Conservation (phyloP, 92 coral and sea anemone species). For the Porites evermanni region DNA sequence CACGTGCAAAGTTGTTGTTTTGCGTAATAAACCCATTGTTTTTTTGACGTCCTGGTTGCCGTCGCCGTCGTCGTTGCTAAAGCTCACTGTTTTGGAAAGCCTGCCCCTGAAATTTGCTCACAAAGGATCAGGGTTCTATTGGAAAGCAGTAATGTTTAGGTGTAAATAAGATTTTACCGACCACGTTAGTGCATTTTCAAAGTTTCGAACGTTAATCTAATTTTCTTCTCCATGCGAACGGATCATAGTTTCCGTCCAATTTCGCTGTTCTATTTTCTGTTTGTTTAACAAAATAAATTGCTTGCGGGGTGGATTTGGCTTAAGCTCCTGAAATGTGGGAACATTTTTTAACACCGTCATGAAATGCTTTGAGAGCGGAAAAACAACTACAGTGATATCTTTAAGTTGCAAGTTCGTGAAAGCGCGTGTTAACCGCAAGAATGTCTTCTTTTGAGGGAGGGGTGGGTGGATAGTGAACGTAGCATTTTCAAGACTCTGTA, state of each 20-base stretch:
- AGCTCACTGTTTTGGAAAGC: too few relatives aligned
- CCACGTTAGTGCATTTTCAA: too few relatives aligned
- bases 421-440: not conserved
- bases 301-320: not conserved
- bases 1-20: too few relatives aligned
- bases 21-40: too few relatives aligned
- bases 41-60: too few relatives aligned
- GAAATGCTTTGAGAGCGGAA: not conserved
- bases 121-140: too few relatives aligned
- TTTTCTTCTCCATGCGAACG: not conserved
- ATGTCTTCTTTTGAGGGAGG: too few relatives aligned
- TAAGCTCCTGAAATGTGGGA: not conserved
- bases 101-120: too few relatives aligned
- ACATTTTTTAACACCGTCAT: not conserved
- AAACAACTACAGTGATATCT: not conserved
- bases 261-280: not conserved
- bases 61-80: too few relatives aligned
- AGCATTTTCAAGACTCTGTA: too few relatives aligned
- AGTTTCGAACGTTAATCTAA: not conserved
- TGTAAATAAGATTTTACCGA: not conserved
- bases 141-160: too few relatives aligned
- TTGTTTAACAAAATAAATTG: conserved; percentile 18
- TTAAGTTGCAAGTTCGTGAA: not conserved
- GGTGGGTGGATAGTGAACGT: too few relatives aligned
- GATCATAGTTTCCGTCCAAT: not conserved